Conservation (phyloP, 2,797 vertebrate genomes). For the Bufotes viridis region DNA sequence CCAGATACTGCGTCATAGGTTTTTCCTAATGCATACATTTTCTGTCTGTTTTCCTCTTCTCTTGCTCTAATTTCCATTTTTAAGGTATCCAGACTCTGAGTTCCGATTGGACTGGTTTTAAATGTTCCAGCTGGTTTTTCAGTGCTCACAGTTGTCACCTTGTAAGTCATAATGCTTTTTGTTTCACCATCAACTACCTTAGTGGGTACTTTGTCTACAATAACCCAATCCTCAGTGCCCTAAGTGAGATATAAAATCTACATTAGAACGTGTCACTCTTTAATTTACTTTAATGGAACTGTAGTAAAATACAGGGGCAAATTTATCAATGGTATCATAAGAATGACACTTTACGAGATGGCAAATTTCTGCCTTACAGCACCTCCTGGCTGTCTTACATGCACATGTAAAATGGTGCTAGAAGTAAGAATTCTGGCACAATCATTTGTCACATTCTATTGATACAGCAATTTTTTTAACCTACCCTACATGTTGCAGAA, state of each 20-base stretch:
- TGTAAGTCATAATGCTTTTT: slow-evolving; percentile 82
- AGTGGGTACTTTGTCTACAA: slow-evolving; percentile 85
- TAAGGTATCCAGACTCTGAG: slow-evolving; percentile 80
- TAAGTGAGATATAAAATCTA: slow-evolving; percentile 87
- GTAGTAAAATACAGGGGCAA: slow-evolving; percentile 61
- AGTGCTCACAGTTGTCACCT: slow-evolving; percentile 81
- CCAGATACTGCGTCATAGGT: slow-evolving; percentile 85
- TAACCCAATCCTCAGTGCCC: slow-evolving; percentile 88
- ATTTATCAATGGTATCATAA: slow-evolving; percentile 5
- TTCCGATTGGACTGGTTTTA: slow-evolving; percentile 71
- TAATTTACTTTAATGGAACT: slow-evolving; percentile 64
- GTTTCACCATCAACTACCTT: slow-evolving; percentile 83
- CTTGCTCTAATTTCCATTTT: slow-evolving; percentile 77
- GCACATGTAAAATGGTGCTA: not conserved
- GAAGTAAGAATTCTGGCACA: not conserved
- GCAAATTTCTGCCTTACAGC: not conserved
- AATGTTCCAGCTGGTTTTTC: slow-evolving; percentile 72
- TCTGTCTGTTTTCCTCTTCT: slow-evolving; percentile 80
- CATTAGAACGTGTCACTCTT: slow-evolving; percentile 73
- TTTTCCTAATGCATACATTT: slow-evolving; percentile 80
- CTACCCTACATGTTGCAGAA: not conserved
- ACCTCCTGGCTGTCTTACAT: not conserved
- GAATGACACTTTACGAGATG: not conserved
- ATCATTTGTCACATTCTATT: not conserved
- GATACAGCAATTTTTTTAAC: not conserved